A percentile compares a stretch with the other conserved stretches of the same genome.
These are phyloP conservation scores for Atherinomorus stipes DNA, from an alignment of 2,113 vertebrate genomes.

Conservation along the genomic window DNA sequence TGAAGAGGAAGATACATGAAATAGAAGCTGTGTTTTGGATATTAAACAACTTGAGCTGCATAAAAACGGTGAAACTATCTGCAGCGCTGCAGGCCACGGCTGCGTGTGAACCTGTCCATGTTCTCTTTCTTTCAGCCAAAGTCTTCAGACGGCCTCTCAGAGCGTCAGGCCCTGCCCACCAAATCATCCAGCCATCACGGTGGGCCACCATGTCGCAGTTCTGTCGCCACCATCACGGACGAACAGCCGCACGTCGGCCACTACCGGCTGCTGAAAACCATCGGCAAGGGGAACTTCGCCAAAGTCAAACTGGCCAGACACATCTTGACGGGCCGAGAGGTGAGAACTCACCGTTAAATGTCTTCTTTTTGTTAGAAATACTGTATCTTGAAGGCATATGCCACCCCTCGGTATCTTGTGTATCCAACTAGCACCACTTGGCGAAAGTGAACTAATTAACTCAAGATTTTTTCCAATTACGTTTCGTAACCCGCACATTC, in stretches of 20 bases:
- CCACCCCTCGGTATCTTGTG: too few relatives aligned
- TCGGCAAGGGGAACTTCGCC: slow-evolving; percentile 79
- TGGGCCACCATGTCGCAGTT: slow-evolving; percentile 51
- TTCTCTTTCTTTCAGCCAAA: slow-evolving; percentile 31
- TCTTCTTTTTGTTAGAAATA: too few relatives aligned
- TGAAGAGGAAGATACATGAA: too few relatives aligned
- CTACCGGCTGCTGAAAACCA: slow-evolving; percentile 77
- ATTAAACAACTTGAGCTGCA: too few relatives aligned
- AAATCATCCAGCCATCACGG: slow-evolving; percentile 46
- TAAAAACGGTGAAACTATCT: too few relatives aligned
- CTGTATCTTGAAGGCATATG: too few relatives aligned
- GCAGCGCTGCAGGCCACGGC: too few relatives aligned
- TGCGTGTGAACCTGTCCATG: not conserved
- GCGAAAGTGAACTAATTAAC: too few relatives aligned
- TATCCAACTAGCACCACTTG: too few relatives aligned
- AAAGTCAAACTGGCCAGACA: slow-evolving; percentile 78
- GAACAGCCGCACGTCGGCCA: slow-evolving; percentile 73
- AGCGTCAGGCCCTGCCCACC: slow-evolving; percentile 35
- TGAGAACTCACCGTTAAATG: slow-evolving; percentile 50
- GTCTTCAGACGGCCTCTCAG: slow-evolving; percentile 37
- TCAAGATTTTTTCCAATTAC: too few relatives aligned
- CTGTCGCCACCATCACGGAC: slow-evolving; percentile 35
- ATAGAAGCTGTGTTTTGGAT: too few relatives aligned
- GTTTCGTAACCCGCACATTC: too few relatives aligned
- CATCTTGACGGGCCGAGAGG: slow-evolving; percentile 73